phyloP scores from a whole-genome alignment of 2,113 vertebrate genomes.

The Sylvilagus bachmani region DNA sequence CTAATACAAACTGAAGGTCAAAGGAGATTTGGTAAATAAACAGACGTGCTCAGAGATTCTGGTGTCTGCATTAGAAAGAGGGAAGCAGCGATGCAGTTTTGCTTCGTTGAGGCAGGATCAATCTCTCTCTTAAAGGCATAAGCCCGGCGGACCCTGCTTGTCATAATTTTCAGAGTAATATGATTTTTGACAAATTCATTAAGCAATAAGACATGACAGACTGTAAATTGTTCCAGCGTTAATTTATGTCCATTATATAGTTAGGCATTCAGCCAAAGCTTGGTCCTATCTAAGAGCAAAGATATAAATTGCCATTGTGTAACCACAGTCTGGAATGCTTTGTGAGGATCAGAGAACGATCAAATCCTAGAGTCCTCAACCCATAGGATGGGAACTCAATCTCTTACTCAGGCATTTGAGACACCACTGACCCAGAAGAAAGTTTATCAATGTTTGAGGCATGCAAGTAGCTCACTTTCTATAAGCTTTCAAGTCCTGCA shows the following conservation, averaged over 20 bases:
- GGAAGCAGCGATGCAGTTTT: conserved; percentile 39
- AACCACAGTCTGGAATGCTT: conserved; percentile 60
- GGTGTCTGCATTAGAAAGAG: conserved; percentile 48
- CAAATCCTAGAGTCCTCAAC: conserved; percentile 25
- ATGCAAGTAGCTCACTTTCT: not conserved
- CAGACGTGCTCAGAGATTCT: conserved; percentile 59
- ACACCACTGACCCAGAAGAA: not conserved
- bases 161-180: conserved; percentile 83
- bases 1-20: conserved; percentile 66
- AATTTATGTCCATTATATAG: conserved; percentile 81
- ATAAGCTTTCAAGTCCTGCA: not conserved
- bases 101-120: conserved; percentile 49
- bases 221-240: conserved; percentile 79
- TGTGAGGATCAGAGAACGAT: conserved; percentile 51
- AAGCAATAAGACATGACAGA: conserved; percentile 83
- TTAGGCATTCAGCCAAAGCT: conserved; percentile 79
- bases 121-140: conserved; percentile 67
- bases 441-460: not conserved
- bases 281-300: conserved; percentile 74
- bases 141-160: conserved; percentile 61
- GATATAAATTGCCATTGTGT: conserved; percentile 72
- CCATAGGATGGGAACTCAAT: not conserved
- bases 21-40: conserved; percentile 69
- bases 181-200: conserved; percentile 86
- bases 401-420: not conserved